Evolutionary conservation across 2,113 vertebrate species (phyloP).

Genomic region (Lagenorhynchus albirostris): DNA sequence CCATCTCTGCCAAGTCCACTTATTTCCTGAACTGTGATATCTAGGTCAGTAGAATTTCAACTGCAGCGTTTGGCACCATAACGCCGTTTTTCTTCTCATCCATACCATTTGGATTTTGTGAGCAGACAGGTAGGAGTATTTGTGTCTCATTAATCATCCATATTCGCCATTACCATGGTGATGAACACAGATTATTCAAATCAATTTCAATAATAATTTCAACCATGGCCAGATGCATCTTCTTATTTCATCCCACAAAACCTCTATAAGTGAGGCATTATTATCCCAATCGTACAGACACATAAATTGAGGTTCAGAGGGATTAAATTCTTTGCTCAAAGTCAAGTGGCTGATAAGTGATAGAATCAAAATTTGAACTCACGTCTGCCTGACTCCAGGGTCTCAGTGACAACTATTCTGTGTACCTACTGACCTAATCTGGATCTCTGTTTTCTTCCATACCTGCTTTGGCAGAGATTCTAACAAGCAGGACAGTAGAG

Average conservation of each 20-base stretch:
- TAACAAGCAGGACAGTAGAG: background rate
- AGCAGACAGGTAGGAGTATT: background rate
- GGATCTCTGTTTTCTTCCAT: background rate
- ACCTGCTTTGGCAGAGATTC: background rate
- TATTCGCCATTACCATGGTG: background rate
- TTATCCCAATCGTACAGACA: background rate
- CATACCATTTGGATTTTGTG: background rate
- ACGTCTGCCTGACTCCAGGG: background rate
- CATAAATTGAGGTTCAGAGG: background rate
- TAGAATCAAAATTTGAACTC: background rate
- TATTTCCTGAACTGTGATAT: background rate
- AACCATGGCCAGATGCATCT: background rate
- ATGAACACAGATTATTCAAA: background rate
- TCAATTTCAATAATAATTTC: constrained; percentile 9
- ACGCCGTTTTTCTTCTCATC: background rate
- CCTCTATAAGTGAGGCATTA: background rate
- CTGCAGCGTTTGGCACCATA: background rate
- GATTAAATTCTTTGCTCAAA: background rate
- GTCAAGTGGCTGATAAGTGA: background rate
- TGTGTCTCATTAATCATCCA: background rate
- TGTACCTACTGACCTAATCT: background rate
- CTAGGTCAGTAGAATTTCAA: background rate
- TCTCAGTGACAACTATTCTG: background rate
- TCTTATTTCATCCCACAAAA: background rate
- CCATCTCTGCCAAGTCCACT: background rate